phyloP scores from a whole-genome alignment of 2,888 invertebrate species.

The Dasypogon diadema region DNA sequence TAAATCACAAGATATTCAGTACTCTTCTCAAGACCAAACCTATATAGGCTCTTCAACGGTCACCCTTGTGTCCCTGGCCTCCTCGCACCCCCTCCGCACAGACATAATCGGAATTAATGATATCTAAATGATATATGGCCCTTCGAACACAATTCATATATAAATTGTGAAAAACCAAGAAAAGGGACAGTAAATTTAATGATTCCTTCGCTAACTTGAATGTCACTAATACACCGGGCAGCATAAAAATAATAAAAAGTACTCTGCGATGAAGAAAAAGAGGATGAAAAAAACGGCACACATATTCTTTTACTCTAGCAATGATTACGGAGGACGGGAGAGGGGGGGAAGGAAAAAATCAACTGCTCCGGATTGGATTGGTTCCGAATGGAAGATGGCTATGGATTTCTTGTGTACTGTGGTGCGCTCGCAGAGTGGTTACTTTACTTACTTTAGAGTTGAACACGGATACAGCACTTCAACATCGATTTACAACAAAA shows the following conservation, averaged over 20 bases:
- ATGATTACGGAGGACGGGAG: too few relatives aligned
- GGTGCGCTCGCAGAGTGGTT: background rate
- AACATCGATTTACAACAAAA: constrained; percentile 21
- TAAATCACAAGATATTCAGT: background rate
- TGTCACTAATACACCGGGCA: constrained; percentile 41
- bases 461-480: constrained; percentile 15
- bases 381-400: background rate
- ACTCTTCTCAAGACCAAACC: background rate
- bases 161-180: constrained; percentile 50
- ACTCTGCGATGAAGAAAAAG: background rate
- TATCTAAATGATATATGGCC: constrained; percentile 49
- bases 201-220: constrained; percentile 38
- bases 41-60: background rate
- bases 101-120: constrained; percentile 51
- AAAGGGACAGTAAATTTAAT: constrained; percentile 50
- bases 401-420: background rate
- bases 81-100: constrained; percentile 17
- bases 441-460: constrained; percentile 2
- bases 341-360: constrained; percentile 28
- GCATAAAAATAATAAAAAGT: background rate
- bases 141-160: constrained; percentile 50
- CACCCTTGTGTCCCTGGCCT: background rate
- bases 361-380: background rate
- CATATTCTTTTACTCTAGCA: background rate
- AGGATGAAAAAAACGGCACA: background rate